Conservation (phyloP, 2,113 vertebrate genomes). For the Ictidomys tridecemlineatus region DNA sequence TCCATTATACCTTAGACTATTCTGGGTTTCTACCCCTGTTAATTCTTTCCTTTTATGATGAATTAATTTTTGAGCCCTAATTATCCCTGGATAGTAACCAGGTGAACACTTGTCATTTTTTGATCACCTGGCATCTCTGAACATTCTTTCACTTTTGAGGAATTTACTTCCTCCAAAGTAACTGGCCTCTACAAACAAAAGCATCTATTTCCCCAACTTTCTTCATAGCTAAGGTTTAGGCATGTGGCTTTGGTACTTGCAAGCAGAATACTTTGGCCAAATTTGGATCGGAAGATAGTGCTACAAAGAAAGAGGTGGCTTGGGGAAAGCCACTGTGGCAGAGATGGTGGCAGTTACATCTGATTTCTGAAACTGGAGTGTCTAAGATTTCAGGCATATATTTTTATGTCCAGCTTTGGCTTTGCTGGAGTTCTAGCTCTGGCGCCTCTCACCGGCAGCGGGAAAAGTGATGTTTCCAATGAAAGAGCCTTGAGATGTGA, state of each 20-base stretch:
- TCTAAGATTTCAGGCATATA: neutral
- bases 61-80: neutral
- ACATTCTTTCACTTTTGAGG: neutral
- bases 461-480: neutral
- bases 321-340: neutral
- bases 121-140: neutral
- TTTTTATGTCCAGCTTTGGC: neutral
- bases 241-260: neutral
- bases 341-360: neutral
- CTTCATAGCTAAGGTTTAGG: neutral
- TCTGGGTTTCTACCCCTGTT: neutral
- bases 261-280: neutral
- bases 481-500: neutral
- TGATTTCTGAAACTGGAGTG: neutral
- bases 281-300: neutral
- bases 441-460: neutral
- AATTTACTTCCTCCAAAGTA: neutral
- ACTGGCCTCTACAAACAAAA: neutral
- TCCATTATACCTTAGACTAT: neutral
- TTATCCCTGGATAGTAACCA: neutral
- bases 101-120: neutral
- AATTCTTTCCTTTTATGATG: constrained; percentile 16
- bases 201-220: neutral
- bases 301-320: neutral
- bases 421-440: neutral